Conservation (phyloP, 1,140 invertebrate genomes). For the Agraylea sexmaculata region DNA sequence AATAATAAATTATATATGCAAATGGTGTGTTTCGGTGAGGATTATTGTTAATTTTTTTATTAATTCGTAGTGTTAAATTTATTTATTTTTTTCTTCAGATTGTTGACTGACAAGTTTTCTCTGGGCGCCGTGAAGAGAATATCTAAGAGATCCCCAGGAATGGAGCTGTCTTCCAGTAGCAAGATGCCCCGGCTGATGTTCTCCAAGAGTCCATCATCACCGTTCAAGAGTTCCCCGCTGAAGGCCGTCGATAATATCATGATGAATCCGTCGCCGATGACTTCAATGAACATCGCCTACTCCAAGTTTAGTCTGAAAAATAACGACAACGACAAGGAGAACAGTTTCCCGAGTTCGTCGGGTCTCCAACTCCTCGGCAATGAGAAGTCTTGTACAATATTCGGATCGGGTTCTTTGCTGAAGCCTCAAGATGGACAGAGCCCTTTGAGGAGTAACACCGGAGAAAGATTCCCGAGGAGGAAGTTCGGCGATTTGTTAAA, state of each 20-base stretch:
- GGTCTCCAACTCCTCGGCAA: background rate
- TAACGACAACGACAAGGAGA: background rate
- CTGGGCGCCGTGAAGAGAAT: conserved; percentile 16
- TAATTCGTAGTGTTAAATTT: no score
- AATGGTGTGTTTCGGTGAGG: no score
- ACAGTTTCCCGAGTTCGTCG: background rate
- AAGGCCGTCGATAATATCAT: conserved; percentile 11
- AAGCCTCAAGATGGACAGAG: conserved; percentile 1
- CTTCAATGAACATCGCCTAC: background rate
- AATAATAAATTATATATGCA: no score
- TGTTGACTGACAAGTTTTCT: conserved; percentile 17
- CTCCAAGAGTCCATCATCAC: background rate
- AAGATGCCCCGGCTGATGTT: background rate
- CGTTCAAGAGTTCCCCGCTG: conserved; percentile 5
- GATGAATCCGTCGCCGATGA: background rate
- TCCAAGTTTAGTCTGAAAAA: background rate
- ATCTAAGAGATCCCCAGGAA: conserved; percentile 8
- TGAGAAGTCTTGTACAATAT: background rate
- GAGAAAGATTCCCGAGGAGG: background rate
- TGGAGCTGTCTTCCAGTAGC: conserved; percentile 8
- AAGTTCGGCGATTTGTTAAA: conserved; percentile 1
- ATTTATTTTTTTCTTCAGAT: conserved; percentile 10
- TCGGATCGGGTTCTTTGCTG: conserved; percentile 1
- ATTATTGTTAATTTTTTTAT: no score
- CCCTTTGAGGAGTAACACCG: background rate